These are phyloP conservation scores for Pasiphila rectangulata DNA, from an alignment of 2,888 invertebrate species.

Conservation along the genomic window DNA sequence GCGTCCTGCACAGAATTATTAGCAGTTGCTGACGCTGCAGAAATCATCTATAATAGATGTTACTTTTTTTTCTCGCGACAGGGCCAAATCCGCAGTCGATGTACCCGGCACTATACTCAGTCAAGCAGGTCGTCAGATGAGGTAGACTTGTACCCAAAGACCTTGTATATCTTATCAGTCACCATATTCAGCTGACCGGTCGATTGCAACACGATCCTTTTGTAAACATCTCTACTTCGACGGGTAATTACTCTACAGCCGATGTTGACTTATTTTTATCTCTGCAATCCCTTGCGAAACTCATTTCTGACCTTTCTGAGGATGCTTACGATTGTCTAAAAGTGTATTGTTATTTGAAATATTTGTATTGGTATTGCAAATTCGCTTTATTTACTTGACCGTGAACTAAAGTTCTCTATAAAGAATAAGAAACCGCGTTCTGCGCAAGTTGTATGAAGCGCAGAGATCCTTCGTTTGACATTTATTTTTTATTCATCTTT, in stretches of 20 bases:
- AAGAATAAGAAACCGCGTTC: too few species aligned
- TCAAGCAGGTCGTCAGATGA: neutral
- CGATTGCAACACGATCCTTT: slow-evolving; percentile 27
- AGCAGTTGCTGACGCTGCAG: too few species aligned
- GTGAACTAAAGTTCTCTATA: too few species aligned
- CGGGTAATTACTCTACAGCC: slow-evolving; percentile 20
- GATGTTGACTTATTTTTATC: slow-evolving; percentile 22
- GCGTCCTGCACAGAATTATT: too few species aligned
- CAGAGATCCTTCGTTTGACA: too few species aligned
- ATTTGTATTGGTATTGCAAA: slow-evolving; percentile 2
- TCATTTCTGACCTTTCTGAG: slow-evolving; percentile 23
- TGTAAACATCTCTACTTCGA: slow-evolving; percentile 18
- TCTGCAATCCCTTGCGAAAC: slow-evolving; percentile 25
- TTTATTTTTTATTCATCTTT: too few species aligned
- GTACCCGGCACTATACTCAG: too few species aligned
- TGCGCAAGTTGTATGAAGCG: too few species aligned
- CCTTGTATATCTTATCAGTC: slow-evolving; percentile 14
- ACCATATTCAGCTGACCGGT: slow-evolving; percentile 14
- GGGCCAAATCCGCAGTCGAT: too few species aligned
- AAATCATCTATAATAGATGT: too few species aligned
- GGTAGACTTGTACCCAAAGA: too few species aligned
- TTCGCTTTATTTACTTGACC: slow-evolving; percentile 2
- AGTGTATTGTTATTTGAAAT: slow-evolving; percentile 9
- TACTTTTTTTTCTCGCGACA: too few species aligned
- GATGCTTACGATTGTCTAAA: slow-evolving; percentile 11